Conservation (phyloP, 2,113 vertebrate species). For the Cololabis saira region DNA sequence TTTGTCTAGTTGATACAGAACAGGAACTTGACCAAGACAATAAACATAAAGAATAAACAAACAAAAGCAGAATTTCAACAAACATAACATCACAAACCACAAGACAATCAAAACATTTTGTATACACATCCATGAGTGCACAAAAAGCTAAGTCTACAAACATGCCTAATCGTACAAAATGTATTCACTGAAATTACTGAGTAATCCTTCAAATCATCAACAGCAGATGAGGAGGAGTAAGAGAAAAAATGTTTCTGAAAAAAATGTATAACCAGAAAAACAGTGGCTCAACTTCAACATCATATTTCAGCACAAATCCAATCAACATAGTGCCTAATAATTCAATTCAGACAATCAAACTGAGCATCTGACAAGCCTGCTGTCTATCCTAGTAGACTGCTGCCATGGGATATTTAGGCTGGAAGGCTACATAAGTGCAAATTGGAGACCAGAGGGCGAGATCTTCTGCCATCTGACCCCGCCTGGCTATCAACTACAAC, state of each 20-base stretch:
- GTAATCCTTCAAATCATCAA: conserved; percentile 15
- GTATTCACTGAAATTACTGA: background rate
- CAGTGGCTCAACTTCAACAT: conserved; percentile 39
- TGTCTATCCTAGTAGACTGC: conserved; percentile 36
- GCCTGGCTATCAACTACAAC: conserved; percentile 58
- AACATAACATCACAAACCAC: no score
- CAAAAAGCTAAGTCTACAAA: conserved; percentile 14
- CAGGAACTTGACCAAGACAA: no score
- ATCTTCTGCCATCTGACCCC: conserved; percentile 77
- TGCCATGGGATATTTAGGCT: conserved; percentile 36
- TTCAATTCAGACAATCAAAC: conserved; percentile 38
- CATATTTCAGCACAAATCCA: background rate
- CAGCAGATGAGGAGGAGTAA: conserved; percentile 8
- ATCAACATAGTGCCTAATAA: conserved; percentile 26
- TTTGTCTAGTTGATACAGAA: no score
- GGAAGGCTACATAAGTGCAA: conserved; percentile 53
- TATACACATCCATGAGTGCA: background rate
- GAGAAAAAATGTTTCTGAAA: background rate
- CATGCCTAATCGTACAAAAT: conserved; percentile 1
- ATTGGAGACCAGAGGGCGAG: conserved; percentile 58
- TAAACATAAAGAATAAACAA: no score
- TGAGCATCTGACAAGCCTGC: conserved; percentile 45
- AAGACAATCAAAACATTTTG: conserved; percentile 23
- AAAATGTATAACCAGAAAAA: background rate
- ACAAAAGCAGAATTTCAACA: no score